Conservation (phyloP, 2,113 vertebrate species). For the Baryphthengus martii region DNA sequence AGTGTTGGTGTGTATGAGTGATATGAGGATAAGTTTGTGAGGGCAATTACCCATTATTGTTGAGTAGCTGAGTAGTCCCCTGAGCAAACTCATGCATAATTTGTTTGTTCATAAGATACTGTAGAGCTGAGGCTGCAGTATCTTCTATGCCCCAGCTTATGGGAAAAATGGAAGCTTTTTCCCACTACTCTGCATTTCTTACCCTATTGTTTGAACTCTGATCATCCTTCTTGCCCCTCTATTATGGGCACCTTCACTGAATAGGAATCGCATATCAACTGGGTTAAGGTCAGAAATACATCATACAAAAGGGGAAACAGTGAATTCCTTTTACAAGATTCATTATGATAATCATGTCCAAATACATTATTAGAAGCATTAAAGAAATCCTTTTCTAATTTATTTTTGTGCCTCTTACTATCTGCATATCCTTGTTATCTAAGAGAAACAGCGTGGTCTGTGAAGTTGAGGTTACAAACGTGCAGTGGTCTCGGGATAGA, state of each 20-base stretch:
- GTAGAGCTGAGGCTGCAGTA: constrained; percentile 65
- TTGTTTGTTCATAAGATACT: constrained; percentile 75
- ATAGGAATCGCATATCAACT: constrained; percentile 36
- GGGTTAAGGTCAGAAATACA: constrained; percentile 53
- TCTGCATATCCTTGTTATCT: constrained; percentile 63
- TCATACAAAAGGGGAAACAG: constrained; percentile 27
- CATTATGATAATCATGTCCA: constrained; percentile 64
- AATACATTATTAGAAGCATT: constrained; percentile 53
- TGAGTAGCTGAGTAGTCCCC: constrained; percentile 71
- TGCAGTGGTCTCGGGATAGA: constrained; percentile 16
- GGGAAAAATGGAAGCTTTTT: constrained; percentile 61
- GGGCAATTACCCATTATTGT: constrained; percentile 77
- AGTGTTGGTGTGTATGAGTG: constrained; percentile 68
- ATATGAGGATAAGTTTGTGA: constrained; percentile 70
- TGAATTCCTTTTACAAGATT: constrained; percentile 63
- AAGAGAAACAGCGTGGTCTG: constrained; percentile 40
- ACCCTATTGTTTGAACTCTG: constrained; percentile 68
- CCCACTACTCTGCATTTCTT: constrained; percentile 48
- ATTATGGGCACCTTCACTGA: constrained; percentile 16
- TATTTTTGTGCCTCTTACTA: constrained; percentile 54
- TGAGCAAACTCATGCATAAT: constrained; percentile 76
- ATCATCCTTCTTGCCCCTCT: constrained; percentile 38
- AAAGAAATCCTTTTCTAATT: constrained; percentile 66
- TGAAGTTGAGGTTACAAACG: constrained; percentile 47
- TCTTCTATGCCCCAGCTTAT: constrained; percentile 49